Base-by-base conservation (phyloP, 2,888 invertebrate genomes). In the Laspeyria flexula region DNA sequence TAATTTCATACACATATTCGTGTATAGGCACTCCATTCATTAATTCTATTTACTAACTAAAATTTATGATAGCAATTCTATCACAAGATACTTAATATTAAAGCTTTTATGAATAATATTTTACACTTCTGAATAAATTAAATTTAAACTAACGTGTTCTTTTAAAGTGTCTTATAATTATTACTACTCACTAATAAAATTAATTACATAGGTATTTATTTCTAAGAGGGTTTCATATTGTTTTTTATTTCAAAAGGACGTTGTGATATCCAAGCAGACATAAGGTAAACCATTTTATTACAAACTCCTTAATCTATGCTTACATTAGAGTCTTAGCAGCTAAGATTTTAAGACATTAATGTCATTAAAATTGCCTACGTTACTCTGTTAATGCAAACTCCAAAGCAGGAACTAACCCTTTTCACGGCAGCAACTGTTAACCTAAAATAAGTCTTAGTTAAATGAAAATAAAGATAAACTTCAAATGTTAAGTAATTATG, bases 321-420 rank as follows among this genome's bases (percentile, higher is more conserved):
- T 60, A 47, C 46, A 53, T 52, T 46, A 38, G 38, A 33, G 49
- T 49, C 49, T 46, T 27, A 33, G 35, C 21, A 52, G 45, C 40
- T 43, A 49, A 61, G 49, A 61, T 43, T 50, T 57, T 57, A 47
- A 53, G 57, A 39, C 35, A 35, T 34, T 61, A 57, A 57, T 61
- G 38, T 39, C 57, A 61, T 61, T 61, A 57, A 61, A 57, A 53
- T 61, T 52, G 29, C 52, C 49, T 42, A 43, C 47, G 50, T 55
- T 47, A 60, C 39, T 57, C 31, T 27, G 30, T 49, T 42, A 49
- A 59, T 41, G 34, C 44, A 55, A 62, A 63, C 49, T 51, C 21
- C 30, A 38, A 38, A 27, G 9, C 39, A 59, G 40, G 25, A 45
- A 52, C 55, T 55, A 59, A 50, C 34, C 60, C 55, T 45, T 57